Evolutionary conservation across 1,140 invertebrate genomes (phyloP), one percentile per base, ranked within the genome.

Genomic region (Scaptodrosophila lebanonensis): DNA sequence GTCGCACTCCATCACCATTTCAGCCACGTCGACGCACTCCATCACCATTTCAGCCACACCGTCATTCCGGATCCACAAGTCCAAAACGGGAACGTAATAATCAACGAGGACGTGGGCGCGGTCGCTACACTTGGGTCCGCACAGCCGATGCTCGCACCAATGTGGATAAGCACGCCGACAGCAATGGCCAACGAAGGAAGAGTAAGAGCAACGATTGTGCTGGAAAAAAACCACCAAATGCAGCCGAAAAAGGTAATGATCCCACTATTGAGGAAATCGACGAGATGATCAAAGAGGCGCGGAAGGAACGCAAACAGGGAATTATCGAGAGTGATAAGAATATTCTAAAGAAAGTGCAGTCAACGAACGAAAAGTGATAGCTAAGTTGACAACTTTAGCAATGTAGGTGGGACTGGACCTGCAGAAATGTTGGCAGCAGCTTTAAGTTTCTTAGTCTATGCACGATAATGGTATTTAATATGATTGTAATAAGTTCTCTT

Each of bases 231-330:
- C 25, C 25, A 1, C 8, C 45, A 20, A 63, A 63, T 22, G 54
- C 35, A 39, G 44, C 8, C 54, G 42, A 8, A 49, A 44, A 0
- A 27, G 20, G 47, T 17, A 66, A 54, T 3, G 59, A 53, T 2
- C 70, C 66, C 4, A 69, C 66, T 6, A 75, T 88, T 22, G 88
- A 89, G 25, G 88, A 89, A 63, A 88, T 89, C 63, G 88, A 89
- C 62, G 87, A 88, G 58, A 89, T 89, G 66, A 77, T 89, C 12
- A 88, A 68, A 52, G 88, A 88, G 56, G 88, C 88, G 12, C 88
- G 89, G 66, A 87, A 87, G 56, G 88, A 89, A 60, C 88, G 88
- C 42, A 88, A 88, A 61, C 87, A 88, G 47, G 88, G 88, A 35
- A 88, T 88, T 61, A 77, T 89, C 12, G 84, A 88, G 56, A 69